Evolutionary conservation across 2,113 vertebrate genomes (phyloP).

Genomic region (Callipepla squamata): DNA sequence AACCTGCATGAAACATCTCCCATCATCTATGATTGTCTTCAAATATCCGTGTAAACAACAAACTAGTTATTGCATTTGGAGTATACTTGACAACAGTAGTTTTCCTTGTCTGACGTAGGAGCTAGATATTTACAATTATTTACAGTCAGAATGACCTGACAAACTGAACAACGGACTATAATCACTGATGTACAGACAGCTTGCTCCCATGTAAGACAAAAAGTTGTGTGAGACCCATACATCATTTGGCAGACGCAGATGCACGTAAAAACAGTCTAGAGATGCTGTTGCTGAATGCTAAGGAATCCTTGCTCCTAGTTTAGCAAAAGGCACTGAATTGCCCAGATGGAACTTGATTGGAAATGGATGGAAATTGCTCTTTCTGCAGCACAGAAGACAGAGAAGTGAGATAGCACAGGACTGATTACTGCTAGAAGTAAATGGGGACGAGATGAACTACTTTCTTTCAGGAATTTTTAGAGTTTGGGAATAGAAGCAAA

Average conservation of each 20-base stretch:
- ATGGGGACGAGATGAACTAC: neutral
- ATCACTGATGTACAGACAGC: neutral
- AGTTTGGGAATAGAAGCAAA: neutral
- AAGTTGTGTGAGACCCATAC: neutral
- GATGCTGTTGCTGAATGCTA: neutral
- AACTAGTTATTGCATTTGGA: neutral
- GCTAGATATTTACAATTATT: neutral
- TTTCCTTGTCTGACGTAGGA: neutral
- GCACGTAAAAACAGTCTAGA: neutral
- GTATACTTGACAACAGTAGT: neutral
- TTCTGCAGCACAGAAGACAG: neutral
- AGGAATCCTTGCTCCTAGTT: neutral
- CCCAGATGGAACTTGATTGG: neutral
- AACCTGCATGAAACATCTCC: neutral
- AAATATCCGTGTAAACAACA: neutral
- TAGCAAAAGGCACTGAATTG: neutral
- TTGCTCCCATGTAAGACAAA: neutral
- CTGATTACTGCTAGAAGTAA: neutral
- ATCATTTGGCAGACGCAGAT: neutral
- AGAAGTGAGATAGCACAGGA: neutral
- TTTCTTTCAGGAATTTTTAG: neutral
- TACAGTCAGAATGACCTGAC: neutral
- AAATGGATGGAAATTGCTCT: conserved; percentile 7
- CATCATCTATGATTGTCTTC: neutral
- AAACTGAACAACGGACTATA: neutral